A percentile compares a stretch with the other conserved stretches of the same genome.
phyloP scores from a whole-genome alignment of 2,113 vertebrate species.

The Callionymus lyra region DNA sequence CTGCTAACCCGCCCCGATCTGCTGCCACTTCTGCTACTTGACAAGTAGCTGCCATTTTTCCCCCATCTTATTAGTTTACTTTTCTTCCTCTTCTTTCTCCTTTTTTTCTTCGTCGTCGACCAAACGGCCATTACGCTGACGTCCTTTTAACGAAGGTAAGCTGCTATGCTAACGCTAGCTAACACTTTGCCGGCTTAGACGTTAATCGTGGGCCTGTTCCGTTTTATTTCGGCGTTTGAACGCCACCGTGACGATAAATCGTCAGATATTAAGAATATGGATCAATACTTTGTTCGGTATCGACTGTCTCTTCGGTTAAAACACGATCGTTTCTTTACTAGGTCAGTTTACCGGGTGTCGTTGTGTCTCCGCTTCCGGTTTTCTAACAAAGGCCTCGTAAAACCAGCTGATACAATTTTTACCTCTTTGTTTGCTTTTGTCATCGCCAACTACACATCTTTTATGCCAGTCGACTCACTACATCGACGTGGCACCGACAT shows the following conservation, averaged over 20 bases:
- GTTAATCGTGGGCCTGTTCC: constrained; percentile 4
- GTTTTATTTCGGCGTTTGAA: too few relatives aligned
- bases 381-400: constrained; percentile 52
- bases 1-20: constrained; percentile 2
- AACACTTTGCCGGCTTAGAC: constrained; percentile 7
- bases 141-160: constrained; percentile 64
- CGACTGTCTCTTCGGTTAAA: too few relatives aligned
- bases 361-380: constrained; percentile 44
- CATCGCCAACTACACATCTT: too few relatives aligned
- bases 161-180: not conserved
- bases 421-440: too few relatives aligned
- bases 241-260: too few relatives aligned
- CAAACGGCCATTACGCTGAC: constrained; percentile 45
- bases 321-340: not conserved
- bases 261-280: too few relatives aligned
- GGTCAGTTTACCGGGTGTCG: constrained; percentile 28
- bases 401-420: constrained; percentile 17
- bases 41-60: constrained; percentile 3
- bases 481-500: too few relatives aligned
- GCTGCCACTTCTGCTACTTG: not conserved
- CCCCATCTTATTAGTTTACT: not conserved
- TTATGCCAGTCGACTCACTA: too few relatives aligned
- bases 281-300: too few relatives aligned
- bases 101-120: constrained; percentile 13
- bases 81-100: not conserved